Conservation (phyloP, 2,888 invertebrate genomes). For the Didymodactylos carnosus region DNA sequence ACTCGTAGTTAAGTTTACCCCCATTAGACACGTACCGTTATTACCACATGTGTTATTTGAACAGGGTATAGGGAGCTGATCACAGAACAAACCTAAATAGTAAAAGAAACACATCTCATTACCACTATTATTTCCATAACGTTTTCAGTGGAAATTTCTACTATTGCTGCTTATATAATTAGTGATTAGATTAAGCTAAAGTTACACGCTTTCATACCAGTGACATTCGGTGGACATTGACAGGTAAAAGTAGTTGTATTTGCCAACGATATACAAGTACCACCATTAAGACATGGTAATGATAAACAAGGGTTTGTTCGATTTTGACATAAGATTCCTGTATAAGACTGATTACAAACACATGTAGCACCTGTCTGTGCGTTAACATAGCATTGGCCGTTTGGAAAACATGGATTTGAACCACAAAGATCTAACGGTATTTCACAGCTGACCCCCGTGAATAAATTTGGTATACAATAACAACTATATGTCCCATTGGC, state of each 20-base stretch:
- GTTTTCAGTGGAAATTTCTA: too few species aligned
- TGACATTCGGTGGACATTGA: neutral
- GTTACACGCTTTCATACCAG: too few species aligned
- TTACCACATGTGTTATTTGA: constrained; percentile 2
- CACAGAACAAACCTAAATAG: neutral
- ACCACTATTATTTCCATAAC: too few species aligned
- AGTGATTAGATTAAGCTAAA: too few species aligned
- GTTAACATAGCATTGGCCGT: constrained; percentile 1
- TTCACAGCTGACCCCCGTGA: constrained; percentile 3
- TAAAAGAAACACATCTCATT: too few species aligned
- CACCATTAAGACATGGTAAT: constrained; percentile 3
- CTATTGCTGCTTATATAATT: too few species aligned
- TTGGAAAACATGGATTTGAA: neutral
- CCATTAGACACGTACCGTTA: constrained; percentile 5
- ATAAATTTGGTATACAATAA: constrained; percentile 1
- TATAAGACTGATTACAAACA: neutral
- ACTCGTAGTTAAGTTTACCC: neutral
- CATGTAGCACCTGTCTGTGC: neutral
- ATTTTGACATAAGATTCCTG: constrained; percentile 3
- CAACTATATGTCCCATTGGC: neutral
- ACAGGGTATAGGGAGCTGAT: neutral
- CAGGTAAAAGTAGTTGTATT: neutral
- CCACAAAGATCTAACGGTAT: neutral
- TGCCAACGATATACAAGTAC: neutral
- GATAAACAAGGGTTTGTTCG: neutral